Evolutionary conservation across 2,797 vertebrate species (phyloP).

Genomic region (Enteromius viviparus): DNA sequence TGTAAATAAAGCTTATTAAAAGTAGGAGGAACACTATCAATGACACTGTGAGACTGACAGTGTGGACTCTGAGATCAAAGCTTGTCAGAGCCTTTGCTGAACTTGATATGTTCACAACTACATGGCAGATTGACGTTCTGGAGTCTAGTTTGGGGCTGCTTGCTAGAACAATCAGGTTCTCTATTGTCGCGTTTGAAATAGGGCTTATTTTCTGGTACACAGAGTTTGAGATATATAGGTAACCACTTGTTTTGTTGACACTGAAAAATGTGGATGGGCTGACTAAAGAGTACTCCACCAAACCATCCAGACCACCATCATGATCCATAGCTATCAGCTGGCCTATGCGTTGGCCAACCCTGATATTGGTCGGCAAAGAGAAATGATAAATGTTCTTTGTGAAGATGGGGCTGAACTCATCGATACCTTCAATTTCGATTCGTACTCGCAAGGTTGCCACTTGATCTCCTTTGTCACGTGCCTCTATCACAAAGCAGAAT

Average conservation of each 20-base stretch:
- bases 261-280: constrained; percentile 82
- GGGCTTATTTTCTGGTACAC: constrained; percentile 74
- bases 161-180: constrained; percentile 84
- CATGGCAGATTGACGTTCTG: constrained; percentile 78
- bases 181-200: constrained; percentile 63
- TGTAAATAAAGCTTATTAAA: constrained; percentile 70
- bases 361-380: constrained; percentile 75
- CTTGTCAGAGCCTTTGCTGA: constrained; percentile 69
- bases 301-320: constrained; percentile 87
- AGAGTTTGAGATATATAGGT: constrained; percentile 78
- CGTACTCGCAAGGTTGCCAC: constrained; percentile 81
- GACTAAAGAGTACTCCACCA: constrained; percentile 84
- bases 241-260: constrained; percentile 85
- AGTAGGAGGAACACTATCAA: constrained; percentile 81
- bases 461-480: constrained; percentile 85
- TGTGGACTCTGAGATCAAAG: constrained; percentile 72
- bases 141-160: constrained; percentile 84
- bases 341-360: constrained; percentile 79
- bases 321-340: constrained; percentile 87
- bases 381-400: constrained; percentile 87
- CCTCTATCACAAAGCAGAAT: constrained; percentile 88
- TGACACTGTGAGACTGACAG: constrained; percentile 77
- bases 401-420: constrained; percentile 93
- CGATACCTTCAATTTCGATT: constrained; percentile 84
- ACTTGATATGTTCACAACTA: constrained; percentile 86